Conservation (phyloP, 1,140 invertebrate species). For the Zaprionus lachaisei region DNA sequence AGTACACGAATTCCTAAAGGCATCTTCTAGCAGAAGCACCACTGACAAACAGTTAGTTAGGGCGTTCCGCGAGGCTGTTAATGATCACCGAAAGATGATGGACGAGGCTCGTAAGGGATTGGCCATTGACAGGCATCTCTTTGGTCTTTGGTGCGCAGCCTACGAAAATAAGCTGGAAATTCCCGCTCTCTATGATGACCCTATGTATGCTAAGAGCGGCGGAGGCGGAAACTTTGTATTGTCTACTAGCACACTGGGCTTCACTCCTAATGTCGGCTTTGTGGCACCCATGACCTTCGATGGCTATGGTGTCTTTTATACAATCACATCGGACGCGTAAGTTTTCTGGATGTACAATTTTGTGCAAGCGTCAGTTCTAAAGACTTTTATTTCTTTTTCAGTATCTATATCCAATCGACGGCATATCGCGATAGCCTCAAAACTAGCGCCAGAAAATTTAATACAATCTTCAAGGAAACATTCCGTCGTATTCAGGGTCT, state of each 20-base stretch:
- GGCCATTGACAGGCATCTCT: conserved; percentile 90
- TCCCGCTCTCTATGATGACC: conserved; percentile 86
- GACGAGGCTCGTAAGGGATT: conserved; percentile 85
- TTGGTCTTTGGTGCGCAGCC: conserved; percentile 89
- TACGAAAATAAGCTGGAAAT: conserved; percentile 85
- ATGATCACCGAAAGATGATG: conserved; percentile 84
- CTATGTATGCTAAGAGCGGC: conserved; percentile 86
- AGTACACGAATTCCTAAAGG: conserved; percentile 82
- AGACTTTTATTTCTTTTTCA: conserved; percentile 14
- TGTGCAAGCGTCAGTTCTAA: background rate
- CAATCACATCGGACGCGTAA: conserved; percentile 74
- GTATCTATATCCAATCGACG: conserved; percentile 72
- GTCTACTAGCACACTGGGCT: conserved; percentile 88
- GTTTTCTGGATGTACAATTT: background rate
- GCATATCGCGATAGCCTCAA: conserved; percentile 74
- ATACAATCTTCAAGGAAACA: conserved; percentile 62
- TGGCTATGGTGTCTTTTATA: conserved; percentile 88
- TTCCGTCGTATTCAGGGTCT: conserved; percentile 72
- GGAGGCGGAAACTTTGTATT: conserved; percentile 88
- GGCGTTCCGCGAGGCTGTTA: conserved; percentile 80
- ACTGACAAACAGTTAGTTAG: conserved; percentile 52
- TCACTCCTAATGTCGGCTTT: conserved; percentile 86
- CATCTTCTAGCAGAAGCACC: conserved; percentile 75
- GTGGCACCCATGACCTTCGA: conserved; percentile 87
- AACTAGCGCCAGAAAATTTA: conserved; percentile 80